Base-by-base conservation (phyloP, 2,797 vertebrate genomes). In the Macropodus opercularis region DNA sequence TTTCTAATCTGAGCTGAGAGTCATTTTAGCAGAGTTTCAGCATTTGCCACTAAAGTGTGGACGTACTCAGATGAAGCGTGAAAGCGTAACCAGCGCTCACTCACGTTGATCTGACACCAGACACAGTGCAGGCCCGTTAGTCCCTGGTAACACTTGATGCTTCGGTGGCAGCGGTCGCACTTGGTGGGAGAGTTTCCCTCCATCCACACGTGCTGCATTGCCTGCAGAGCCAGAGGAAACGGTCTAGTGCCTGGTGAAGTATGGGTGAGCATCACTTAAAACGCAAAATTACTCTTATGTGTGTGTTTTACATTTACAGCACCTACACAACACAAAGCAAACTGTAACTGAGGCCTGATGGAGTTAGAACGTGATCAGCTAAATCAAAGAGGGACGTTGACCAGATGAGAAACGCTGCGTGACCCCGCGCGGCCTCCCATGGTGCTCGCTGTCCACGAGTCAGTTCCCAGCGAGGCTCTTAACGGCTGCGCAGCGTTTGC, bases 131-230 rank as follows among this genome's bases (percentile, higher is more conserved):
- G 88, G 34, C 96, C 95, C 0, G 94, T 97, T 79, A 98, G 92
- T 63, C 95, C 94, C 91, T 97, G 96, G 90, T 97, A 98, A 85
- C 93, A 95, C 87, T 98, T 98, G 91, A 97, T 98, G 92, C 92
- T 96, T 71, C 96, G 91, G 89, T 95, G 95, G 85, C 96, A 98
- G 48, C 93, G 91, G 77, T 97, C 95, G 1, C 96, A 98, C 84
- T 96, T 97, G 60, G 93, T 92, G 0, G 94, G 94, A 29, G 94
- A 96, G 83, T 97, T 98, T 18, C 96, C 96, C 89, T 98, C 95
- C 10, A 98, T 95, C 96, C 96, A 98, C 8, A 95, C 93, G 69
- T 98, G 96, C 90, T 96, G 94, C 96, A 95, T 96, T 81, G 92
- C 93, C 96, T 98, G 88, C 0, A 49, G 21, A 11, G 18, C 3